These are phyloP conservation scores for Pseudochirops corinnae DNA, from an alignment of 2,797 vertebrate genomes.

Conservation along the genomic window DNA sequence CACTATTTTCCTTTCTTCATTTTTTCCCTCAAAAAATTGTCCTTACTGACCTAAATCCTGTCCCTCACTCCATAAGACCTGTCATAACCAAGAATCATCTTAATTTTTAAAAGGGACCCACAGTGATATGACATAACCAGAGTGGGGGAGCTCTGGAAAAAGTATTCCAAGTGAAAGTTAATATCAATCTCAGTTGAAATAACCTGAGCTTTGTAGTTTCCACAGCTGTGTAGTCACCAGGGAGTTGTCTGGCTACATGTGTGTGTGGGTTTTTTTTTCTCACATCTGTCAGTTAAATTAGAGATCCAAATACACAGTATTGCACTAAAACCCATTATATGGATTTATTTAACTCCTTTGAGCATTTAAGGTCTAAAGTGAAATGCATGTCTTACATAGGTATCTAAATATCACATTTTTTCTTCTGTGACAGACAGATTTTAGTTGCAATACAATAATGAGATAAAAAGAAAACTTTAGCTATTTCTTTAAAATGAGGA, in stretches of 20 bases:
- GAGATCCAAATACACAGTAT: not conserved
- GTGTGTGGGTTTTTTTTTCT: not conserved
- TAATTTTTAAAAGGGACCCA: not conserved
- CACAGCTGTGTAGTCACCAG: not conserved
- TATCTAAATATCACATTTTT: not conserved
- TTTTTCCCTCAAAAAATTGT: not conserved
- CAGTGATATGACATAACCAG: not conserved
- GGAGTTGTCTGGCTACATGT: not conserved
- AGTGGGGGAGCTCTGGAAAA: not conserved
- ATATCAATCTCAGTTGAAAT: not conserved
- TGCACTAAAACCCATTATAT: rapidly evolving
- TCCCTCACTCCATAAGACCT: not conserved
- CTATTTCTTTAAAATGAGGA: not conserved
- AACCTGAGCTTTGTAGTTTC: constrained; percentile 1
- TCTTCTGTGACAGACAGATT: not conserved
- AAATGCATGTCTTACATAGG: not conserved
- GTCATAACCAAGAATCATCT: not conserved
- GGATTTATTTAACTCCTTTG: not conserved
- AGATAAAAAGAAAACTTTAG: not conserved
- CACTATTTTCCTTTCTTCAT: not conserved
- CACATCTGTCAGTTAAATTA: not conserved
- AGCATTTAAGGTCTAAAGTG: not conserved
- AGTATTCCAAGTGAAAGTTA: not conserved
- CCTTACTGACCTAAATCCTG: not conserved
- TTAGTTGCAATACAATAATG: not conserved